Evolutionary conservation across 2,797 vertebrate genomes (phyloP).

Genomic region (Remorina albescens): DNA sequence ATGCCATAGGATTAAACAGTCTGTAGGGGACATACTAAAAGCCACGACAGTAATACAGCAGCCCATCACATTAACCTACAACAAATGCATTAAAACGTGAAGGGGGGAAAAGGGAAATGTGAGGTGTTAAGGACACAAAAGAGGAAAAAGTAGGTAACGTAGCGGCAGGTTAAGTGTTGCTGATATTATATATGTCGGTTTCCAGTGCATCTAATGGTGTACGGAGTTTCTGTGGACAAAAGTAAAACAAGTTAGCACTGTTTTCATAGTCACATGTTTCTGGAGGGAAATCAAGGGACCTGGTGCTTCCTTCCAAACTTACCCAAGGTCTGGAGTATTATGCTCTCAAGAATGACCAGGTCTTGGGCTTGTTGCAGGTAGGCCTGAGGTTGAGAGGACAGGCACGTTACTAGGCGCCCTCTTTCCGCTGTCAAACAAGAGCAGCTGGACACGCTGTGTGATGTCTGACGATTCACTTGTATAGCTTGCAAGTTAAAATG

Average conservation of each 20-base stretch:
- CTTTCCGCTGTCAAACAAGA: constrained; percentile 56
- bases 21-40: not conserved
- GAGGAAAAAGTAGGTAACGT: constrained; percentile 12
- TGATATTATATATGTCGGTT: constrained; percentile 23
- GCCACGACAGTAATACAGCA: not conserved
- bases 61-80: constrained; percentile 13
- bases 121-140: constrained; percentile 46
- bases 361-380: constrained; percentile 98
- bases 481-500: not conserved
- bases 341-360: constrained; percentile 99
- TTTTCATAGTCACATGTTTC: constrained; percentile 58
- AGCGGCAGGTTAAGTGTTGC: constrained; percentile 21
- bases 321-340: constrained; percentile 98
- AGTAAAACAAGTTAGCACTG: constrained; percentile 73
- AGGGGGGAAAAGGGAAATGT: constrained; percentile 22
- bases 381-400: constrained; percentile 93
- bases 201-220: constrained; percentile 49
- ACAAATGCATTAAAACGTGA: constrained; percentile 35
- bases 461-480: constrained; percentile 10
- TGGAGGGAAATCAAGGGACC: constrained; percentile 76
- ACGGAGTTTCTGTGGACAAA: constrained; percentile 71
- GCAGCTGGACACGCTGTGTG: constrained; percentile 34
- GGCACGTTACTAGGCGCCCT: constrained; percentile 86
- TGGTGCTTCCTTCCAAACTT: constrained; percentile 87
- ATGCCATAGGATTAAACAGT: not conserved